Conservation (phyloP, 2,797 vertebrate genomes). For the Synaphobranchus kaupii region DNA sequence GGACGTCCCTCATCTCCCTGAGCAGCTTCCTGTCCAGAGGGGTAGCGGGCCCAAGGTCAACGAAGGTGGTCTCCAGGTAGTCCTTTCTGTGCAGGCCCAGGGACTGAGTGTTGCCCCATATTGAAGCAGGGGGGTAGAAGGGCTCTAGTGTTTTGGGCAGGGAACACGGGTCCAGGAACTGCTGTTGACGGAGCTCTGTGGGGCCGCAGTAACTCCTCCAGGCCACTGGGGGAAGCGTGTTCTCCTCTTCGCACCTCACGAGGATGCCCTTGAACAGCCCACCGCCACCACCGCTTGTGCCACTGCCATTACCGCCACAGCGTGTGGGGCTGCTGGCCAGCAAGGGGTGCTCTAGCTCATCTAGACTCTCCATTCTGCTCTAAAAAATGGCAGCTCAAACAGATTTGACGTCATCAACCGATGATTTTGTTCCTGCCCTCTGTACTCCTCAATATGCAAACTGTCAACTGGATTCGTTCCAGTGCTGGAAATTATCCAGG, state of each 20-base stretch:
- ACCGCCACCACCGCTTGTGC: background rate
- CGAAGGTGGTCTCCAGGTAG: constrained; percentile 82
- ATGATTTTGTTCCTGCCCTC: constrained; percentile 13
- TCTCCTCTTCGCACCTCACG: constrained; percentile 74
- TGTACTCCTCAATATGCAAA: constrained; percentile 11
- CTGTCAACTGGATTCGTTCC: background rate
- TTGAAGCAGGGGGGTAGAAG: constrained; percentile 64
- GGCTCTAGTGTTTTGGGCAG: constrained; percentile 72
- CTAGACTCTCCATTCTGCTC: constrained; percentile 74
- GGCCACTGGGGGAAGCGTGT: constrained; percentile 61
- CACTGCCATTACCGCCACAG: constrained; percentile 1
- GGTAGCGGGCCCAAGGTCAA: constrained; percentile 72
- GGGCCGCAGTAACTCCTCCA: constrained; percentile 69
- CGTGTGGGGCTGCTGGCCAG: constrained; percentile 65
- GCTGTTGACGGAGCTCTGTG: constrained; percentile 70
- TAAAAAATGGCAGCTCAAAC: constrained; percentile 51
- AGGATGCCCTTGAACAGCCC: constrained; percentile 65
- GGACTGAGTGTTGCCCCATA: constrained; percentile 71
- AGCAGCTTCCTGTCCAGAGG: constrained; percentile 74
- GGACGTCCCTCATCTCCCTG: constrained; percentile 72
- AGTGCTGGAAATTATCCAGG: background rate
- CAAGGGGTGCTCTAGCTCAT: constrained; percentile 83
- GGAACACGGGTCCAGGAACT: constrained; percentile 77
- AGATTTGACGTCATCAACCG: constrained; percentile 11
- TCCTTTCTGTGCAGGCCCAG: constrained; percentile 72